Base-by-base conservation (phyloP, 2,797 vertebrate genomes). In the Pseudochromis fuscus region DNA sequence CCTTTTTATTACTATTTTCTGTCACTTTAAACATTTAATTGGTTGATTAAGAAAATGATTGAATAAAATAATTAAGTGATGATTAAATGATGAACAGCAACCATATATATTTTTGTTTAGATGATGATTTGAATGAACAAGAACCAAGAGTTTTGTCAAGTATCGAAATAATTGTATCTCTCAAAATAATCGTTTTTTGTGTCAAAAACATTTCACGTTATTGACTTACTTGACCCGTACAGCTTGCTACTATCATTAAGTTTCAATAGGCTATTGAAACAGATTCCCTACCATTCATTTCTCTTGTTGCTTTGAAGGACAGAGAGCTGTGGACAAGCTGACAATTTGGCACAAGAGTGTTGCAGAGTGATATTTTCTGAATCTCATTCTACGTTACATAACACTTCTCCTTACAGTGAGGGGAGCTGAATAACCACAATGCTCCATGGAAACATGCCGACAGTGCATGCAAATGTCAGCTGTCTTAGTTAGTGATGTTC, bases 321-420 rank as follows among this genome's bases (percentile, higher is more conserved):
- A 68, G 58, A 51, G 33, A 63, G 66, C 75, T 57, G 40, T 48
- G 60, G 30, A 71, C 56, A 57, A 64, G 45, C 51, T 61, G 55
- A 67, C 58, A 74, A 57, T 49, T 72, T 83, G 74, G 70, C 71
- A 77, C 60, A 48, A 62, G 50, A 72, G 56, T 63, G 64, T 62
- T 73, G 57, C 59, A 51, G 21, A 74, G 77, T 58, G 79, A 74
- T 78, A 10, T 74, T 82, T 80, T 82, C 55, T 79, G 57, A 72
- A 76, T 82, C 64, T 72, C 63, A 51, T 61, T 62, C 57, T 30
- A 23, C 25, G 19, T 83, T 81, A 71, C 25, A 19, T 78, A 85
- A 86, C 60, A 48, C 61, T 55, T 61, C 21, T 58, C 62, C 35
- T 67, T 55, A 52, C 62, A 76, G 77, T 30, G 58, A 74, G 52